Evolutionary conservation across 2,113 vertebrate genomes (phyloP), one percentile per base, ranked within the genome.

Genomic region (Calyptommatus sinebrachiatus): DNA sequence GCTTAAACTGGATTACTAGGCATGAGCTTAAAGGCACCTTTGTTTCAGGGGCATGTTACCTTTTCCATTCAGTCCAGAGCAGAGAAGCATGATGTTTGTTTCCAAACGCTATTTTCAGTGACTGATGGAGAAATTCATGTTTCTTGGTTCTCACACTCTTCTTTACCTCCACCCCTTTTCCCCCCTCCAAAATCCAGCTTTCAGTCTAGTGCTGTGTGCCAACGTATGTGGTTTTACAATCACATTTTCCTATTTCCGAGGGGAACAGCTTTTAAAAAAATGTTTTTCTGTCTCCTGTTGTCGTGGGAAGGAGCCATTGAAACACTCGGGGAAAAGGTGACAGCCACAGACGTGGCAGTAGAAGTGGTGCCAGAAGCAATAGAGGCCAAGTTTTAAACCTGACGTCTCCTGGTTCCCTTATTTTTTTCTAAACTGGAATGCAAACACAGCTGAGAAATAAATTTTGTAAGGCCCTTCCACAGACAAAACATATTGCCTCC

Each of bases 211-310:
- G 12, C 57, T 1, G 67, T 31, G 75, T n/a, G 87, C 85, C 86
- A 89, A 85, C 82, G 83, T 90, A 90, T 92, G 90, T 89, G 91
- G 92, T 90, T 92, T 91, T 80, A 91, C 89, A 89, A 93, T 92
- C 91, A 93, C 90, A 90, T 93, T 93, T 93, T 93, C 89, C 92
- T 92, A 88, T 93, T 89, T 90, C 87, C 81, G 50, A 82, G 77
- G 20, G 60, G 10, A 21, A 28, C 86, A 86, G 88, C 89, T 5
- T 29, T 18, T 7, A 28, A 65, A 50, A 50, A 57, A 57, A 57
- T 57, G 53, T 89, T 78, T 84, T 85, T 88, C 86, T 84, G 71
- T 81, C 73, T 0, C 83, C 79, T 82, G 77, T 79, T 29, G 82
- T 79, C 22, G 71, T 8, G 26, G 26, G 41, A 53, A 69, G 84